A percentile compares a stretch with the other conserved stretches of the same genome.
Evolutionary conservation across 2,888 invertebrate species (phyloP).

Genomic region (Tryphoninae sp.): DNA sequence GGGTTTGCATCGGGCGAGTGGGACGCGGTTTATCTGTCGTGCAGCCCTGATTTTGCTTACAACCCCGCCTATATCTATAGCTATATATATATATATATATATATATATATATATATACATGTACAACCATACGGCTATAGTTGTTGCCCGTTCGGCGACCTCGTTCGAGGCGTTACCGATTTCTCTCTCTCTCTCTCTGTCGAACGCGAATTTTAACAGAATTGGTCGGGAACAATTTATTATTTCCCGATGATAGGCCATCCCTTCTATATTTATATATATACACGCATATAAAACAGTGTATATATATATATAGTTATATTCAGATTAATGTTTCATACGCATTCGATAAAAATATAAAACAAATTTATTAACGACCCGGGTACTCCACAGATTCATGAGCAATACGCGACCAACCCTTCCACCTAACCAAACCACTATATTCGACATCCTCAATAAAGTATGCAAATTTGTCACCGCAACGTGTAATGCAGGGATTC

Average conservation of each 20-base stretch:
- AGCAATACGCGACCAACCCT: constrained; percentile 36
- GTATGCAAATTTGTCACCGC: constrained; percentile 61
- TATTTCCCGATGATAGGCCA: constrained; percentile 47
- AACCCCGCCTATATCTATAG: not conserved
- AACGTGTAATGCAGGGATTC: constrained; percentile 20
- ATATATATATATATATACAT: not conserved
- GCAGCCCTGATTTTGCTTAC: constrained; percentile 47
- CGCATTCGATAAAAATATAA: constrained; percentile 39
- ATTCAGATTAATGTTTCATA: not conserved
- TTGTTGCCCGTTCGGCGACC: constrained; percentile 1
- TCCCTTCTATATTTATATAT: not conserved
- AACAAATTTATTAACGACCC: constrained; percentile 56
- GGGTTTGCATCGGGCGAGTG: constrained; percentile 23
- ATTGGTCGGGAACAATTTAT: constrained; percentile 34
- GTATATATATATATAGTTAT: not conserved
- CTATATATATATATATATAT: constrained; percentile 1
- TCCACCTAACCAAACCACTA: constrained; percentile 7
- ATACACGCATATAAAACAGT: not conserved
- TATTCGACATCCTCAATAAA: constrained; percentile 59
- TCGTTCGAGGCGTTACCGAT: constrained; percentile 8
- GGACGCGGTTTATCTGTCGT: constrained; percentile 54
- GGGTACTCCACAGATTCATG: constrained; percentile 35
- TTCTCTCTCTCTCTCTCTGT: constrained; percentile 2
- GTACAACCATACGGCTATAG: not conserved
- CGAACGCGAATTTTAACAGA: not conserved